phyloP scores from a whole-genome alignment of 2,113 vertebrate genomes.

The Enhydra lutris region DNA sequence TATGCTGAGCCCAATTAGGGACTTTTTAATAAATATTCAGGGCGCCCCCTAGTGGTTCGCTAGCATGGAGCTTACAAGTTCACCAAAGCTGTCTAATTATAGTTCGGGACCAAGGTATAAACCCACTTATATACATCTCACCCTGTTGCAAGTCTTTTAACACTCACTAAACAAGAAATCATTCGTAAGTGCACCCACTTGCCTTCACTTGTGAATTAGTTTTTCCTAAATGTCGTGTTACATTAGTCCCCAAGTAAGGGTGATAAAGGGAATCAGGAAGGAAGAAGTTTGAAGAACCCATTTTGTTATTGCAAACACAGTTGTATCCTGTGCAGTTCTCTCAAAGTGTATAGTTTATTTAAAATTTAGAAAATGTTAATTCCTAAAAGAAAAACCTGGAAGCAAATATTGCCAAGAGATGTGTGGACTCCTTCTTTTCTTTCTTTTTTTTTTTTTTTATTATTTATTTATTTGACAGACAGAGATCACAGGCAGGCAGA shows the following conservation, averaged over 20 bases:
- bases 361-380: not conserved
- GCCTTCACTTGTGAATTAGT: not conserved
- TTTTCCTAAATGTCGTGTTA: not conserved
- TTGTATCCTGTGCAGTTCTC: not conserved
- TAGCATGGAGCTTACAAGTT: not conserved
- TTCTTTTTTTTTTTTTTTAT: too few species aligned
- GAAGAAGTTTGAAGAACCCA: not conserved
- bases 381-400: not conserved
- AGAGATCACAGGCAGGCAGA: too few species aligned
- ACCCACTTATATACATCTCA: not conserved
- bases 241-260: not conserved
- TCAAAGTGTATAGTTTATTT: not conserved
- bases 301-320: not conserved
- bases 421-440: not conserved
- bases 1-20: not conserved
- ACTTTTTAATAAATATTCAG: not conserved
- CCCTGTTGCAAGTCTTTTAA: not conserved
- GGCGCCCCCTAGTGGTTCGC: not conserved
- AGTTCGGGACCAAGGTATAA: not conserved
- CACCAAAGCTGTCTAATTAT: not conserved
- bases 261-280: not conserved
- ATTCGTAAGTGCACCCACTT: not conserved
- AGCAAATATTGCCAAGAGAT: not conserved
- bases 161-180: not conserved
- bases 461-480: too few species aligned